Conservation (phyloP, 2,797 vertebrate genomes). For the Tiaroga cobitis region DNA sequence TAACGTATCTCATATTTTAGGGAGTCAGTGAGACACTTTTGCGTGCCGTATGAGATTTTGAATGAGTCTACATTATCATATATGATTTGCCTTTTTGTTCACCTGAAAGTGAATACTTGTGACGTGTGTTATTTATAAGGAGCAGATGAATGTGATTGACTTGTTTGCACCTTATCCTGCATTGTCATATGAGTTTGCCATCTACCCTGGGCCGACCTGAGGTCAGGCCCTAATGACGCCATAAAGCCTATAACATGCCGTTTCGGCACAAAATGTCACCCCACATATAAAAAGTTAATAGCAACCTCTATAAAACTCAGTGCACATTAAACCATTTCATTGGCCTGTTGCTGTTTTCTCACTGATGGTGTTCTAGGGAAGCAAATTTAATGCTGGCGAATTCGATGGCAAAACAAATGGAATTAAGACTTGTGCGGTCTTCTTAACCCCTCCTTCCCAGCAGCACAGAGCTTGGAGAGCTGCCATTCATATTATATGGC, state of each 20-base stretch:
- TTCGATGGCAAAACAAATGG: constrained; percentile 24
- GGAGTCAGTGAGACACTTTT: constrained; percentile 8
- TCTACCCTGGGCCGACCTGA: constrained; percentile 39
- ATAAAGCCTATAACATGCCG: constrained; percentile 59
- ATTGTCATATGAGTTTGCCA: constrained; percentile 41
- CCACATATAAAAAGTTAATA: constrained; percentile 64
- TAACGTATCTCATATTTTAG: constrained; percentile 4
- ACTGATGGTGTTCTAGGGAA: constrained; percentile 47
- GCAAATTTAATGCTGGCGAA: constrained; percentile 37
- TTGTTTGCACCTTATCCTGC: constrained; percentile 16
- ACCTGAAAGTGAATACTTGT: background rate
- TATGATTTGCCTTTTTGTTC: background rate
- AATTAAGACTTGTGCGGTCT: constrained; percentile 23
- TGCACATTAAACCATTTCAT: constrained; percentile 63
- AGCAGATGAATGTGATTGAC: constrained; percentile 5
- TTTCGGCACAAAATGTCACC: constrained; percentile 63
- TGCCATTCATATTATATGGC: constrained; percentile 8
- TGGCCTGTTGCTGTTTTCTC: constrained; percentile 60
- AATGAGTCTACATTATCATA: background rate
- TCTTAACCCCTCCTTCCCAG: background rate
- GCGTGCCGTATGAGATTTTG: background rate
- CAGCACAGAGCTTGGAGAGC: constrained; percentile 7
- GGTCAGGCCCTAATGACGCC: constrained; percentile 63
- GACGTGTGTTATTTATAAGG: constrained; percentile 21
- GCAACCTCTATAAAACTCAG: constrained; percentile 63